phyloP scores from a whole-genome alignment of 2,888 invertebrate genomes.

The Netelia inedita region DNA sequence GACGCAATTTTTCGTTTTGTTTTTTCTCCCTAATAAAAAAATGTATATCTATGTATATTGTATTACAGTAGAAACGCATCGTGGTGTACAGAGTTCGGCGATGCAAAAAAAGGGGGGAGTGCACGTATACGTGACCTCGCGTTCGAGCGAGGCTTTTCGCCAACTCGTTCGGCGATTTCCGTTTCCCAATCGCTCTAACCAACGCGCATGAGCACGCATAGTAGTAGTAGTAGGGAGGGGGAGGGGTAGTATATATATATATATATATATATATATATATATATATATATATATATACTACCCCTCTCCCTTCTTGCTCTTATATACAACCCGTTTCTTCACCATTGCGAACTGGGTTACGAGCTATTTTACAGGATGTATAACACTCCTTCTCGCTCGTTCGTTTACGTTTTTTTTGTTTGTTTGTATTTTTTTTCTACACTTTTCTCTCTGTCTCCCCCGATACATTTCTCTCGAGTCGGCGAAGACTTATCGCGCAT shows the following conservation, averaged over 20 bases:
- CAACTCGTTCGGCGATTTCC: conserved; percentile 67
- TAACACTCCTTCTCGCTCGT: conserved; percentile 11
- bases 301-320: conserved; percentile 4
- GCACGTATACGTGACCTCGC: conserved; percentile 60
- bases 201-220: not conserved
- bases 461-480: conserved; percentile 69
- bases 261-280: too few species aligned
- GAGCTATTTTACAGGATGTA: conserved; percentile 69
- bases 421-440: conserved; percentile 12
- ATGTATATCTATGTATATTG: conserved; percentile 9
- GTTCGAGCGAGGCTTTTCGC: conserved; percentile 52
- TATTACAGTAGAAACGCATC: not conserved
- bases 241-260: too few species aligned
- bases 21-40: not conserved
- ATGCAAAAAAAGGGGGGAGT: conserved; percentile 3
- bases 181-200: conserved; percentile 51
- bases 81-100: conserved; percentile 1
- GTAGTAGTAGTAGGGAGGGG: too few species aligned
- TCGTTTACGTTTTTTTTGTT: not conserved
- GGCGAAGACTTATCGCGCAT: conserved; percentile 79
- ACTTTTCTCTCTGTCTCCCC: conserved; percentile 6
- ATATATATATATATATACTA: not conserved
- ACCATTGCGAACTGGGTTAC: conserved; percentile 70
- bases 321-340: conserved; percentile 44
- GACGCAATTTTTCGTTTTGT: not conserved